Conservation (phyloP, 2,113 vertebrate species). For the Lampris incognitus region DNA sequence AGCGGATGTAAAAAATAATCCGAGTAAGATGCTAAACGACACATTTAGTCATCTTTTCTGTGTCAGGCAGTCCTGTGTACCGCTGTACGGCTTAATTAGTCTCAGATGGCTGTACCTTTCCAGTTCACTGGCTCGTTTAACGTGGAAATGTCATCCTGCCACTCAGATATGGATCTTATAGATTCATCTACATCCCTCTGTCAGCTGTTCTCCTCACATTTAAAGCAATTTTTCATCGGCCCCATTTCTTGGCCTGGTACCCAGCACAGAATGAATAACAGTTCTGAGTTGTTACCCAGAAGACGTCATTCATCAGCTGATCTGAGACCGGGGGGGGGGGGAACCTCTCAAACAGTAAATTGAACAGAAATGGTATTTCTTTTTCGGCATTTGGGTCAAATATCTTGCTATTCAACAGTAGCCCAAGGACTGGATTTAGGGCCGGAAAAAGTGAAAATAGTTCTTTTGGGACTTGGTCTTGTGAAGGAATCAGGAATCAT, state of each 20-base stretch:
- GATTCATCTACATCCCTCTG: constrained; percentile 24
- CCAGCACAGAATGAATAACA: neutral
- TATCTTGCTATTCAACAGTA: neutral
- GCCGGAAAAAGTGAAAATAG: too few species aligned
- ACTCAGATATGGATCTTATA: constrained; percentile 5
- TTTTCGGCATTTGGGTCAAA: neutral
- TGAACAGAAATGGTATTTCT: neutral
- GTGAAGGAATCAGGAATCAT: too few species aligned
- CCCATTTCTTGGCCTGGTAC: constrained; percentile 13
- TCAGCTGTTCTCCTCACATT: constrained; percentile 29
- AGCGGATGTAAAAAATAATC: too few species aligned
- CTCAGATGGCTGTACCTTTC: neutral
- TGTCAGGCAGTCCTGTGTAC: neutral
- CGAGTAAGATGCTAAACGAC: neutral
- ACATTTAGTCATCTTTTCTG: neutral
- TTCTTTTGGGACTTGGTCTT: too few species aligned
- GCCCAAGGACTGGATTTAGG: too few species aligned
- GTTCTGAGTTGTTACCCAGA: neutral
- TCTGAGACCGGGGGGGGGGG: neutral
- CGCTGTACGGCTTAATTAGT: neutral
- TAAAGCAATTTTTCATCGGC: neutral
- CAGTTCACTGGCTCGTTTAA: neutral
- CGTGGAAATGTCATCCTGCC: neutral
- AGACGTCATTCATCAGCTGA: neutral
- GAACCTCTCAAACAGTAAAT: neutral